Evolutionary conservation across 53 echinoderm and acorn worm species (phyloP).

Genomic region (Antedon mediterranea): DNA sequence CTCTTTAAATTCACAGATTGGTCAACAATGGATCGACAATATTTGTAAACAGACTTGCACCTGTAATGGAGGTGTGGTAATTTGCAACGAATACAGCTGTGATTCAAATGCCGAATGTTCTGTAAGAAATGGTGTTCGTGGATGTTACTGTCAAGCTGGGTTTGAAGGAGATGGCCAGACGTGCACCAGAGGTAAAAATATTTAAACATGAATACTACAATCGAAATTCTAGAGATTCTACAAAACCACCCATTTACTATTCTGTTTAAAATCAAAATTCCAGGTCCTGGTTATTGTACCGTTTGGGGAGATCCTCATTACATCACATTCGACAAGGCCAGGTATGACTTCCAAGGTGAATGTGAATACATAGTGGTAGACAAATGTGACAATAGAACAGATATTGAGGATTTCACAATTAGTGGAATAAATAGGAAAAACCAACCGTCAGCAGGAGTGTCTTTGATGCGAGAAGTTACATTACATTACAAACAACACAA

Average conservation of each 20-base stretch:
- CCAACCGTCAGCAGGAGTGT: conserved; percentile 30
- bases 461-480: conserved; percentile 28
- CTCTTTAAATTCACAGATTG: conserved; percentile 18
- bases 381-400: conserved; percentile 10
- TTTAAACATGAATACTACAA: background rate
- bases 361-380: conserved; percentile 37
- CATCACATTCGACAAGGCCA: conserved; percentile 40
- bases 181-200: conserved; percentile 29
- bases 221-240: background rate
- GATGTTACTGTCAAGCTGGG: conserved; percentile 48
- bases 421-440: conserved; percentile 28
- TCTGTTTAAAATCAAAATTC: too few relatives aligned
- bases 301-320: conserved; percentile 76
- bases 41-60: conserved; percentile 35
- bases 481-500: conserved; percentile 9
- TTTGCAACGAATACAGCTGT: conserved; percentile 22
- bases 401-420: conserved; percentile 31
- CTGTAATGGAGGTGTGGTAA: conserved; percentile 18
- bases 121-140: conserved; percentile 33
- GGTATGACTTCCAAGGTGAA: conserved; percentile 43
- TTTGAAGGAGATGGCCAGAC: conserved; percentile 24
- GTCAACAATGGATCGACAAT: conserved; percentile 10
- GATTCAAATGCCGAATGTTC: conserved; percentile 27
- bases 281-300: conserved; percentile 39
- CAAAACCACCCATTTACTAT: too few relatives aligned